Conservation (phyloP, 1,140 invertebrate species). For the Laodelphax striatellus region DNA sequence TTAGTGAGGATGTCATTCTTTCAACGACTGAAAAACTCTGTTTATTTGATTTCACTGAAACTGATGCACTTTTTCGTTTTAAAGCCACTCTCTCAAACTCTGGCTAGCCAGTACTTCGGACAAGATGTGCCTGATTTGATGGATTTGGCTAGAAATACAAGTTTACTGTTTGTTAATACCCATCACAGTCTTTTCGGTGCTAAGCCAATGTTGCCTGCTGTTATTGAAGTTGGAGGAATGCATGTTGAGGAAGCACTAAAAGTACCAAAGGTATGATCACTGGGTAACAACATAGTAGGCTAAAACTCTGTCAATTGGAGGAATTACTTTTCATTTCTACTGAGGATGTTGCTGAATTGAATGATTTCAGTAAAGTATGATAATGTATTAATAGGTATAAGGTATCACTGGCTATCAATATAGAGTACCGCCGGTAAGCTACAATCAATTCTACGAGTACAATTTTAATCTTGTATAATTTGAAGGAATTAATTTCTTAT, state of each 20-base stretch:
- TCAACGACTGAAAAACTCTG: slow-evolving; percentile 2
- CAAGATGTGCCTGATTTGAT: slow-evolving; percentile 21
- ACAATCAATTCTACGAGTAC: too few species aligned
- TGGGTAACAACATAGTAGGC: too few species aligned
- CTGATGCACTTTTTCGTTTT: slow-evolving; percentile 7
- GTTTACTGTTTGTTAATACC: slow-evolving; percentile 41
- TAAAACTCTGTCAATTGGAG: too few species aligned
- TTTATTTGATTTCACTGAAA: background rate
- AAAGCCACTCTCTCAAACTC: slow-evolving; percentile 1
- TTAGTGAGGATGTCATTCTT: background rate
- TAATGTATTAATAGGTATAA: too few species aligned
- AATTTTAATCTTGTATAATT: too few species aligned
- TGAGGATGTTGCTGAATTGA: too few species aligned
- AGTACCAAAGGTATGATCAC: slow-evolving; percentile 35
- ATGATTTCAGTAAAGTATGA: too few species aligned
- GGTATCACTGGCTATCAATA: too few species aligned
- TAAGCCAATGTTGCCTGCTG: slow-evolving; percentile 33
- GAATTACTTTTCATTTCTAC: too few species aligned
- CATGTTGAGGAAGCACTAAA: slow-evolving; percentile 41
- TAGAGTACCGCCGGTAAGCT: too few species aligned
- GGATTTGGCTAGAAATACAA: slow-evolving; percentile 33
- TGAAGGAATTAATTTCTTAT: too few species aligned
- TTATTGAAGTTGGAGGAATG: slow-evolving; percentile 45
- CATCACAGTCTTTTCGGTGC: slow-evolving; percentile 39
- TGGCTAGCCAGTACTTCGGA: slow-evolving; percentile 36